A percentile compares a stretch with the other conserved stretches of the same genome.
phyloP scores from a whole-genome alignment of 2,888 invertebrate genomes.

The Dolichomitus sp. region DNA sequence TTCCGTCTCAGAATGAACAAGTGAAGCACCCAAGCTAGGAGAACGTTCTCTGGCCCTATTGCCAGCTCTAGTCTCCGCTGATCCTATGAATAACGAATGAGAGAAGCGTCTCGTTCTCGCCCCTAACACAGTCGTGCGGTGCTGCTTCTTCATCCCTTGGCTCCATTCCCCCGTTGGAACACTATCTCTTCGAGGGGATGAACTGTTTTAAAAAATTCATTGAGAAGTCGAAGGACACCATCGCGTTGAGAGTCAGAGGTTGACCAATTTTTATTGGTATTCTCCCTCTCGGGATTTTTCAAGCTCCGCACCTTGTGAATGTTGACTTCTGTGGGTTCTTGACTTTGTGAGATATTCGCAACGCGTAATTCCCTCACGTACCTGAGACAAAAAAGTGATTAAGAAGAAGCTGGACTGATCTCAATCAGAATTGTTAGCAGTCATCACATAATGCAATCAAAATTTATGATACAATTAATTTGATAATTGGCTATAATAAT shows the following conservation, averaged over 20 bases:
- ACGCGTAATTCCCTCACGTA: background rate
- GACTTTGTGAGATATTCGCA: background rate
- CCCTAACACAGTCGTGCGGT: conserved; percentile 26
- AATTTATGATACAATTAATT: background rate
- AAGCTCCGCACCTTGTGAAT: background rate
- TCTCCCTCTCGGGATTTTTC: conserved; percentile 6
- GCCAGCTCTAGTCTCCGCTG: conserved; percentile 40
- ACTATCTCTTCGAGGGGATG: conserved; percentile 23
- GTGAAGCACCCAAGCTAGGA: conserved; percentile 23
- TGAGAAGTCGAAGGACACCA: background rate
- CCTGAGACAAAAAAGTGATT: background rate
- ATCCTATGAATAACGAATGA: conserved; percentile 67
- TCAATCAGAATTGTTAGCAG: too few relatives aligned
- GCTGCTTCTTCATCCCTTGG: conserved; percentile 38
- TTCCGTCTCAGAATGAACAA: conserved; percentile 37
- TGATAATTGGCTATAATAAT: background rate
- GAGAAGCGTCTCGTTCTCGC: conserved; percentile 59
- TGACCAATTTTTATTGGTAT: conserved; percentile 37
- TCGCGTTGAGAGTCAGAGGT: conserved; percentile 19
- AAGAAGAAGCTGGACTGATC: background rate
- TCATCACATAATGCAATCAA: too few relatives aligned
- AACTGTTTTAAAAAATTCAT: conserved; percentile 45
- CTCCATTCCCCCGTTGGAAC: conserved; percentile 20
- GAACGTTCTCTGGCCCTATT: conserved; percentile 43
- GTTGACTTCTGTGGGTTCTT: background rate